Evolutionary conservation across 2,797 vertebrate genomes (phyloP).

Genomic region (Glossophaga mutica): DNA sequence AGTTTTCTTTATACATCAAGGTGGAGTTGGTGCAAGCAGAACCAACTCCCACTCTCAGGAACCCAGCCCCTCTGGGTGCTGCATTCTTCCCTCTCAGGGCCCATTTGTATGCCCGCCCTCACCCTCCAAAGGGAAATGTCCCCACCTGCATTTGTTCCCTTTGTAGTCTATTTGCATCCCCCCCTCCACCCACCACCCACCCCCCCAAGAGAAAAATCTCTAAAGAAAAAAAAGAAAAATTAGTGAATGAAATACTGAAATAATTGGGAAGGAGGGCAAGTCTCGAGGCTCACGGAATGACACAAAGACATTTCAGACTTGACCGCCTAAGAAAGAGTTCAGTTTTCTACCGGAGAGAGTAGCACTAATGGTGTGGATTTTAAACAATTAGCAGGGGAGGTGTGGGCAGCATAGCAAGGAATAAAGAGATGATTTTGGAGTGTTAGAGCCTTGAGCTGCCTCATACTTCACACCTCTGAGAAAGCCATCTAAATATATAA

Average conservation of each 20-base stretch:
- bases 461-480: not conserved
- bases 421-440: not conserved
- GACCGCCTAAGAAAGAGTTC: not conserved
- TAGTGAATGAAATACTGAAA: not conserved
- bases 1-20: not conserved
- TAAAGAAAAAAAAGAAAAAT: not conserved
- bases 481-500: not conserved
- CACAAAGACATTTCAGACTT: not conserved
- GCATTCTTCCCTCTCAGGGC: not conserved
- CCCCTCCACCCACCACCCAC: too few relatives aligned
- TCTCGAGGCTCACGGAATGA: not conserved
- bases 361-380: not conserved
- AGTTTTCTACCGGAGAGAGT: not conserved
- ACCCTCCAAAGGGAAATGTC: not conserved
- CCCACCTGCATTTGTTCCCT: not conserved
- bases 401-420: not conserved
- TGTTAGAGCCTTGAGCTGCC: not conserved
- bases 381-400: not conserved
- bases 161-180: not conserved
- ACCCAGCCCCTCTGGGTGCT: not conserved
- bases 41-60: not conserved
- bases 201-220: not conserved
- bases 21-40: not conserved
- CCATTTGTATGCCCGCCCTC: rapidly evolving
- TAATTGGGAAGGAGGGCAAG: not conserved